Evolutionary conservation across 1,140 invertebrate genomes (phyloP), one percentile per base, ranked within the genome.

Genomic region (Lordiphosa stackelbergi): DNA sequence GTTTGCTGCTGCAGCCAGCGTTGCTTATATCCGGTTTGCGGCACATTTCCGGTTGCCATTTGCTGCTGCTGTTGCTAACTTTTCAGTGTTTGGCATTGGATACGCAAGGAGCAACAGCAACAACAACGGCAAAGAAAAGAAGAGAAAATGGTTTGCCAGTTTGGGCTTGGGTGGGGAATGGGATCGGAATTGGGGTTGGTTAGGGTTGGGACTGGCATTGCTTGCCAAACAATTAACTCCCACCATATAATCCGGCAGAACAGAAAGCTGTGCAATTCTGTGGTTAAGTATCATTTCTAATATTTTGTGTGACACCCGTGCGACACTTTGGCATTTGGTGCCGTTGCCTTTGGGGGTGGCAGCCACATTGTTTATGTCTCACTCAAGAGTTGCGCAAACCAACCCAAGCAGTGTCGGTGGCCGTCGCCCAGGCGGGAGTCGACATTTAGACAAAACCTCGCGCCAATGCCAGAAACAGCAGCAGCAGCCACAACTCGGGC

Each of bases 211-310:
- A 5, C 34, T 41, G 37, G 43, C 35, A 16, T 63, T 36, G 42
- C 65, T 41, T 43, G 56, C 12, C 63, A 46, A 77, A 75, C 77
- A 83, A 75, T 77, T 72, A 73, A 83, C 68, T 73, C 53, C 53
- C 31, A 24, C 34, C 19, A n/a, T 41, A 35, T 16, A 34, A 16
- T 5, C 35, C 34, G 43, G 43, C 54, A 47, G 13, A 59, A 38
- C 49, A 48, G 36, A 83, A 83, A 83, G 60, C 77, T 83, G 64
- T 73, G 77, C 78, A 66, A 77, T 77, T 83, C 77, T 83, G 73
- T 83, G 77, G 77, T 73, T 83, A 83, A 83, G 77, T 83, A 84
- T 83, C 70, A 84, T 83, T 83, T 83, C 77, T 84, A 83, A 83
- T 83, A 83, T 83, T 79, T 79, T 83, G 77, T 83, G 77, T 72